Base-by-base conservation (phyloP, 2,113 vertebrate genomes). In the Hippocampus abdominalis region DNA sequence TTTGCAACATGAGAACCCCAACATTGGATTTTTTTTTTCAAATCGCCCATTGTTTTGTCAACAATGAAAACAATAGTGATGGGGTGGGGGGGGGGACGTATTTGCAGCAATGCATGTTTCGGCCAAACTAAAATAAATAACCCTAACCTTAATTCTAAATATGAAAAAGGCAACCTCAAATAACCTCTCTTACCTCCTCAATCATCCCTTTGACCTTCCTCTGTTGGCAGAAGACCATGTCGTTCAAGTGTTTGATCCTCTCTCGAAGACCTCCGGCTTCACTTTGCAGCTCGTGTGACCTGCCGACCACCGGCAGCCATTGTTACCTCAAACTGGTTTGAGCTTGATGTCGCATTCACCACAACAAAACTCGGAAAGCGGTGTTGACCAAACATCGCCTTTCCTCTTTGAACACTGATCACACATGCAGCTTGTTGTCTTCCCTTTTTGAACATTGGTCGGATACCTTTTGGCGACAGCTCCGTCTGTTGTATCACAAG, bases 161-260 rank as follows among this genome's bases (percentile, higher is more conserved):
- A 36, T 10, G 3, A 21, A 61, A 61, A 29, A 3, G 2, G 32
- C 15, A 60, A 18, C 27, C 57, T 8, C 32, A 21, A 64, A 64
- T n/a, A 21, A 64, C 20, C 23, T 27, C 23, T 51, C 91, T 93
- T 72, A 98, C 97, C 94, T 99, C 97, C 81, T 98, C 96, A 11
- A 99, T 96, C 97, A 99, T 98, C 86, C 91, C 91, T 83, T 98
- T 98, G 87, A 99, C 95, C 75, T 99, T 99, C 87, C 96, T 95
- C 90, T 99, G 97, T 78, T 99, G 97, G 85, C 95, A 97, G 80
- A 97, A 95, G 65, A 99, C 96, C 97, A 99, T 98, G 82, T 98
- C 96, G 62, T 99, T 96, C 40, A 99, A 89, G 80, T 99, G 97
- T 70, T 92, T 93, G 90, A 99, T 99, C 64, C 97, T 86, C 74